Base-by-base conservation (phyloP, 2,888 invertebrate genomes). In the Adela reaumurella region DNA sequence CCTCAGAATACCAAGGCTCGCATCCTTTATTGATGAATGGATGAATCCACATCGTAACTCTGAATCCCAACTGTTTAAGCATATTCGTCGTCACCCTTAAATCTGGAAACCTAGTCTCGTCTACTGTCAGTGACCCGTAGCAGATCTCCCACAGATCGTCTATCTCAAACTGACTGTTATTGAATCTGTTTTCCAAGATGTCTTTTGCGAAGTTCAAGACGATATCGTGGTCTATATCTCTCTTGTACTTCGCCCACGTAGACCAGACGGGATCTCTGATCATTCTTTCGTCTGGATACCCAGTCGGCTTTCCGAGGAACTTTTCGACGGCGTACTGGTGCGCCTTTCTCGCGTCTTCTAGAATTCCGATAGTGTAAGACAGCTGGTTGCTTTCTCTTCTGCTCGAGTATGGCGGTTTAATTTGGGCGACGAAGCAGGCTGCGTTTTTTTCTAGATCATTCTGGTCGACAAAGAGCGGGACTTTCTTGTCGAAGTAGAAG, bases 391-490 rank as follows among this genome's bases (percentile, higher is more conserved):
- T 65, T 18, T 65, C 64, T 16, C 78, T 61, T 29, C 76, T 69
- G 55, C 52, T 61, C 16, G 74, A 65, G 56, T 81, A 81, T 5
- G 83, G 81, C 48, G 83, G 57, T 56, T 64, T 69, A 41, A 76
- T 68, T 45, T 76, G 60, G 0, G 81, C 74, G 44, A 76, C 72
- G 57, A 84, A 79, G 56, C 84, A 84, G 0, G 83, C 69, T 11
- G 77, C 65, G 52, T 68, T 69, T 43, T 68, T 67, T 46, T 67
- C 64, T 2, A 64, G 49, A 49, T 79, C 68, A 56, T 88, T 87
- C 52, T 86, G 83, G 57, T 86, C 84, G 2, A 88, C 74, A 61
- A 88, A 88, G 0, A 90, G 65, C 0, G 89, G 88, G 0, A 83
- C 82, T 18, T 77, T 74, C 42, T 81, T 79, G 54, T 85, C 82